Conservation (phyloP, 2,888 invertebrate species). For the Atrina japonica region DNA sequence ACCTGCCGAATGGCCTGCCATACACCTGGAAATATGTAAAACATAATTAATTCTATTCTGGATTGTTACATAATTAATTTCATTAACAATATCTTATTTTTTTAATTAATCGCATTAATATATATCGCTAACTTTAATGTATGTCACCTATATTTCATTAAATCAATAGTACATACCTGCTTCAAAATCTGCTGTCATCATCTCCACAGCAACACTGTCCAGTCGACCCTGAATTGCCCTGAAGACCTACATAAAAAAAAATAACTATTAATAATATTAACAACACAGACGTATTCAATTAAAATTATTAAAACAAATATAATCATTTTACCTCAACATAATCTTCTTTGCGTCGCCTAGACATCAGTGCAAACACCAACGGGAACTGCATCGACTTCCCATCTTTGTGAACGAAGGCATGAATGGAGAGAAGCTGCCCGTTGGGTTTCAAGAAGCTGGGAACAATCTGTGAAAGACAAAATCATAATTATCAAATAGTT, state of each 20-base stretch:
- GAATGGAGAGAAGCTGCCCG: slow-evolving; percentile 12
- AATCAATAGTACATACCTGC: slow-evolving; percentile 8
- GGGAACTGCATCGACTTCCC: slow-evolving; percentile 17
- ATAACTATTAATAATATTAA: not conserved
- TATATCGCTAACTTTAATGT: too few species aligned
- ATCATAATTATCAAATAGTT: slow-evolving; percentile 2
- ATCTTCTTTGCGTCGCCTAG: slow-evolving; percentile 15
- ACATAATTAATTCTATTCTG: too few species aligned
- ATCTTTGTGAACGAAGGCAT: slow-evolving; percentile 17
- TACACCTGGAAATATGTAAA: slow-evolving; percentile 10
- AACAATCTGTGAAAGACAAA: slow-evolving; percentile 1
- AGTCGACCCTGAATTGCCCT: not conserved
- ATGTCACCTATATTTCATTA: too few species aligned
- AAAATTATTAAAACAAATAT: not conserved
- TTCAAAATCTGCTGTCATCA: slow-evolving; percentile 3
- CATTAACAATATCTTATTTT: too few species aligned
- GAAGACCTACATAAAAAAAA: slow-evolving; percentile 2
- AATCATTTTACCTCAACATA: slow-evolving; percentile 3
- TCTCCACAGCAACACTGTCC: not conserved
- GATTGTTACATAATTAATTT: too few species aligned
- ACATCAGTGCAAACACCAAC: slow-evolving; percentile 14
- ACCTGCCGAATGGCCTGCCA: slow-evolving; percentile 14
- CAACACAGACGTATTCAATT: not conserved
- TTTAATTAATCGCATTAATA: too few species aligned
- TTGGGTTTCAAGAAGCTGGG: not conserved